phyloP scores from a whole-genome alignment of 2,113 vertebrate genomes.

The Nothocercus julius region DNA sequence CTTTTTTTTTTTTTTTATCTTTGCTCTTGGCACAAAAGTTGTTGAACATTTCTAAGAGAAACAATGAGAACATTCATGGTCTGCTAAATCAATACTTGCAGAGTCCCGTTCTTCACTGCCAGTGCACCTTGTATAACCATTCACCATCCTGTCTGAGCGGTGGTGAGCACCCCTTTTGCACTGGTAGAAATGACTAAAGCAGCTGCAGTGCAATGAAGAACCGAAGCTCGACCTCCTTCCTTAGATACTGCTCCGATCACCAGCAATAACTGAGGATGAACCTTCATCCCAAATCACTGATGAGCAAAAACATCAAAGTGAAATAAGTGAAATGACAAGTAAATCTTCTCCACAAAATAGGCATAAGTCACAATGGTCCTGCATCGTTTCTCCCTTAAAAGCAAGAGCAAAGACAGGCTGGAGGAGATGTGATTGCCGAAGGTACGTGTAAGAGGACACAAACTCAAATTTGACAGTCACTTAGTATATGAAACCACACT shows the following conservation, averaged over 20 bases:
- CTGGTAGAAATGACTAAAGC: neutral
- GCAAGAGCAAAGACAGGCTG: neutral
- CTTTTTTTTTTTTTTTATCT: constrained; percentile 32
- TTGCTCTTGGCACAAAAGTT: constrained; percentile 45
- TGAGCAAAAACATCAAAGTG: neutral
- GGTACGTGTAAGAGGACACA: neutral
- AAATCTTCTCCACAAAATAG: neutral
- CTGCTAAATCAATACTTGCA: constrained; percentile 30
- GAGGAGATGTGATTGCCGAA: neutral
- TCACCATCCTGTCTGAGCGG: neutral
- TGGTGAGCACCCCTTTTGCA: neutral
- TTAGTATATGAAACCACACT: neutral
- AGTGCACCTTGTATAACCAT: constrained; percentile 28
- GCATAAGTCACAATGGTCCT: neutral
- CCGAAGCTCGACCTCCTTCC: neutral
- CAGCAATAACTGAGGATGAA: neutral
- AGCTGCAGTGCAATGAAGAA: neutral
- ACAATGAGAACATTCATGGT: constrained; percentile 15
- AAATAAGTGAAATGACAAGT: neutral
- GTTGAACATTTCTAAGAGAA: constrained; percentile 57
- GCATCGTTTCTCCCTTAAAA: neutral
- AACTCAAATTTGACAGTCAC: neutral
- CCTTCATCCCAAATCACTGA: neutral
- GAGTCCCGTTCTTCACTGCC: neutral
- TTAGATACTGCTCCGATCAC: neutral